A percentile compares a stretch with the other conserved stretches of the same genome.
Evolutionary conservation across 2,797 vertebrate species (phyloP).

Genomic region (Pangasius macronema): DNA sequence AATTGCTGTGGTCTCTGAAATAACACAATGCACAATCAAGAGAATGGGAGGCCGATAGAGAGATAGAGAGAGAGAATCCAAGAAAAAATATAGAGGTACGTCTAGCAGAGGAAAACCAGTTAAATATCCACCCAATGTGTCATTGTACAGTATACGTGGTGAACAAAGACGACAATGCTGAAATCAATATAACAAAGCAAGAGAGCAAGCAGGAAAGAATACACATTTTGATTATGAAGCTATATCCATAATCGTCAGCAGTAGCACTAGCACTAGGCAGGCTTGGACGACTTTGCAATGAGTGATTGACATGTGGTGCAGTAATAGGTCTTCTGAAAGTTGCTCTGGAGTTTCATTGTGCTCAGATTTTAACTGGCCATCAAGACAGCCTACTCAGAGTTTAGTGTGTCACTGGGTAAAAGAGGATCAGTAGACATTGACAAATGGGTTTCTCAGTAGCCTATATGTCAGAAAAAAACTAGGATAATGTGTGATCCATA

Average conservation of each 20-base stretch:
- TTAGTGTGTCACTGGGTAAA: neutral
- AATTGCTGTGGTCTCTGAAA: slow-evolving; percentile 30
- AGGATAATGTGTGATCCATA: slow-evolving; percentile 9
- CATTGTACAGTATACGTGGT: neutral
- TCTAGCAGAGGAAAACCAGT: neutral
- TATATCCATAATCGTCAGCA: neutral
- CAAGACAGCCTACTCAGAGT: neutral
- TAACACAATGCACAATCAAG: neutral
- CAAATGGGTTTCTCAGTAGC: slow-evolving; percentile 19
- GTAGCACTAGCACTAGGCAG: neutral
- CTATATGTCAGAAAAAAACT: slow-evolving; percentile 16
- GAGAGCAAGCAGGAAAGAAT: too few relatives aligned
- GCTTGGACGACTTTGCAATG: neutral
- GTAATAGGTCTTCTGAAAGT: neutral
- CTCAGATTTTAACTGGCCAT: neutral
- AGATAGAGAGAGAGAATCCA: neutral
- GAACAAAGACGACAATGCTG: neutral
- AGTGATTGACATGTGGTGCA: neutral
- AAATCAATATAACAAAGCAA: slow-evolving; percentile 4
- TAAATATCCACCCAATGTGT: neutral
- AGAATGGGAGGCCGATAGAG: neutral
- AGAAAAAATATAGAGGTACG: neutral
- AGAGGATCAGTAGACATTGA: slow-evolving; percentile 12
- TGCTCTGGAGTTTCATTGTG: neutral
- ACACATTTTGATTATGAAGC: neutral